A percentile compares a stretch with the other conserved stretches of the same genome.
These are phyloP conservation scores for Premnoplex brunnescens DNA, from an alignment of 2,797 vertebrate genomes.

Conservation along the genomic window DNA sequence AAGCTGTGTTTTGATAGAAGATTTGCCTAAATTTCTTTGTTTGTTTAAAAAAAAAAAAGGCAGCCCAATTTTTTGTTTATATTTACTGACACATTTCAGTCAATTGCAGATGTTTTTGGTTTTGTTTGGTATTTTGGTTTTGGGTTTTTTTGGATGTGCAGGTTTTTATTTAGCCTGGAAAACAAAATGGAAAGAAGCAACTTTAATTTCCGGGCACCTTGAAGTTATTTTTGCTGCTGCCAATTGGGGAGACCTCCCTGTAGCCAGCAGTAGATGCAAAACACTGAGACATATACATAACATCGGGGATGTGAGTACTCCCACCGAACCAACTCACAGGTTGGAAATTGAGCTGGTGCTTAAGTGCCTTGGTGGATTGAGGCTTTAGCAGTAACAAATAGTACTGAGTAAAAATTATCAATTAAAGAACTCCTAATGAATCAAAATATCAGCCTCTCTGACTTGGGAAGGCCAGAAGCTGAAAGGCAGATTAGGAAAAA, in stretches of 20 bases:
- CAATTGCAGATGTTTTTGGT: not conserved
- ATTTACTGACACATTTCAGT: not conserved
- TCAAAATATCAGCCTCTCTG: not conserved
- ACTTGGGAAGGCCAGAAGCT: not conserved
- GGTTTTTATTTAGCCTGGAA: not conserved
- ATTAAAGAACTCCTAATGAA: slow-evolving; percentile 14
- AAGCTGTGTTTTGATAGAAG: not conserved
- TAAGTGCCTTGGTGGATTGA: not conserved
- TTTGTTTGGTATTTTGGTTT: not conserved
- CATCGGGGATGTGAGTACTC: not conserved
- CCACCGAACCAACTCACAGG: not conserved
- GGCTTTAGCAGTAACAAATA: slow-evolving; percentile 11
- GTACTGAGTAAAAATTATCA: slow-evolving; percentile 9
- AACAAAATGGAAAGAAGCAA: not conserved
- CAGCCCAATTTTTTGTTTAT: not conserved
- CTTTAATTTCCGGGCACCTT: not conserved
- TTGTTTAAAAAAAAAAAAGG: not conserved
- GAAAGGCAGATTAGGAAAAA: not conserved
- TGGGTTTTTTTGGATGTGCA: not conserved
- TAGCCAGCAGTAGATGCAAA: not conserved
- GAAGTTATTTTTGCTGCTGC: not conserved
- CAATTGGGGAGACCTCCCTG: not conserved
- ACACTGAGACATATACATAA: not conserved
- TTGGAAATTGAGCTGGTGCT: not conserved
- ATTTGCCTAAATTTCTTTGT: slow-evolving; percentile 10